Base-by-base conservation (phyloP, 2,113 vertebrate species). In the Mustela nigripes region DNA sequence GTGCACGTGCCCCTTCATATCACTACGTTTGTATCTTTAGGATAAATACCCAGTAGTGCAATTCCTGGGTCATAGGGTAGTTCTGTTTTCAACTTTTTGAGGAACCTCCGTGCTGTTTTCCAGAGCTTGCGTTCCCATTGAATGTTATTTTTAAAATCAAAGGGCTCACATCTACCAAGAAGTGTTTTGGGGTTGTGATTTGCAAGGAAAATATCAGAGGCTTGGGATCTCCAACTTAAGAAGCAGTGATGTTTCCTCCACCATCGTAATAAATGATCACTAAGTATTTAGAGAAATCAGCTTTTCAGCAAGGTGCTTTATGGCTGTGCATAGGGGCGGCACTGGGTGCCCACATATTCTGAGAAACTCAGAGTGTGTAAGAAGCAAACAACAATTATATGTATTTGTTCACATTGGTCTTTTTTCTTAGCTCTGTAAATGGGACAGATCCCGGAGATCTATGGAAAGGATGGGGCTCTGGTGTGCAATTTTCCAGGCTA, bases 281-380 rank as follows among this genome's bases (percentile, higher is more conserved):
- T 33, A 48, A 58, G 31, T 73, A 3, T 78, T 69, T 91, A 22
- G 63, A 94, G n/a, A 71, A 36, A 56, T 69, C 14, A 11, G 3
- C 7, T 50, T 67, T 45, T 1, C 24, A 56, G 9, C 7, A 50
- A 8, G 28, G 22, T 39, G 19, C 2, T 58, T n/a, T 12, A 16
- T 26, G 1, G 6, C 11, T n/a, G 1, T 22, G 62, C 3, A 1
- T 31, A 3, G 7, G 7, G 33, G 18, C 39, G 12, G 7, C 26
- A 14, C 22, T 8, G 19, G 33, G 14, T 33, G 12, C 11, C 18
- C n/a, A 42, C 11, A 2, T 15, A 67, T 63, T 94, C 78, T 42
- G 87, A 86, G n/a, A 62, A 42, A 9, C 7, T 33, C 14, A 67
- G 15, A 53, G 22, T 21, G 31, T 48, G 15, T 24, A 83, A 50